Evolutionary conservation across 1,140 invertebrate species (phyloP), one percentile per base, ranked within the genome.

Genomic region (Batillaria attramentaria): DNA sequence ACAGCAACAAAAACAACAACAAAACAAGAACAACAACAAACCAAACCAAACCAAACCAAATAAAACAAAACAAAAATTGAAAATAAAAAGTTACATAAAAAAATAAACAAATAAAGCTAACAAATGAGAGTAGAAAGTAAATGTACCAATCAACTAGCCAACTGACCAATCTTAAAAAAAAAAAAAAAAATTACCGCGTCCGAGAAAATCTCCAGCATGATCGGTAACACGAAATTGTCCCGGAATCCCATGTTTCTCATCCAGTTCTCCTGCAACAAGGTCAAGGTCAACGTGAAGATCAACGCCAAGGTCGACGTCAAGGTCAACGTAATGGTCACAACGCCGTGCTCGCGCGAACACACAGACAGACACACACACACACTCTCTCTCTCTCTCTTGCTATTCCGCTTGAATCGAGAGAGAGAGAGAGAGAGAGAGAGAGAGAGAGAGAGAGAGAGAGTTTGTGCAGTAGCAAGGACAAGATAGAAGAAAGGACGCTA

Each of bases 131-230:
- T 31, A 66, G 62, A 33, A 10, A 66, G 31, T 35, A 35, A 62
- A 28, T 13, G 8, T 18, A 8, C 6, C 5, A 62, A 8, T n/a
- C 13, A 16, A 62, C 57, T 62, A 5, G 31, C 28, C 18, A 8
- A 62, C 18, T n/a, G 5, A 62, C 33, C n/a, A 66, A 35, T 35
- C 33, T 16, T 31, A 66, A 62, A 13, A 66, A 16, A 66, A 37
- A 66, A 24, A 66, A 37, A 66, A 37, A 66, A 37, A 37, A 37
- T 37, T 28, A 35, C 42, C 2, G 31, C 35, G 33, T 74, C 72
- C 2, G 31, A 28, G 50, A 74, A 74, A 35, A 74, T 39, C 50
- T 74, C 72, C 72, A 74, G 20, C 72, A 57, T 54, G 41, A 74
- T 37, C 3, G 72, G 72, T 3, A 74, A 2, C 31, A 74, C 72